Percentiles rank a stretch among this genome's conserved stretches.
Conservation (phyloP, 92 coral and sea anemone species). For the Desmophyllum pertusum region DNA sequence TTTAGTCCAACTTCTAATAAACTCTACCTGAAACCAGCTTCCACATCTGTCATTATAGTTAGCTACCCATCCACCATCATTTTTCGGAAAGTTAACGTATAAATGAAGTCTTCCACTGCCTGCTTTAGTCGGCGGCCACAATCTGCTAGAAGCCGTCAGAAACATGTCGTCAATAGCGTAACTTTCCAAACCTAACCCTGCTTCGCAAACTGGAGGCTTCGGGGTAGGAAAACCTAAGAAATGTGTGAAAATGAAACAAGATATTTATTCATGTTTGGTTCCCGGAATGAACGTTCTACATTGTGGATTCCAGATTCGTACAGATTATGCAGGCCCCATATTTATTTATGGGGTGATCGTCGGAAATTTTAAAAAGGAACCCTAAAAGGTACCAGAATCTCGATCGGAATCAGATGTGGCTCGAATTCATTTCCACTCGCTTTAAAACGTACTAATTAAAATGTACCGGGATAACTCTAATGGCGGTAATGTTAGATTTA, state of each 20-base stretch:
- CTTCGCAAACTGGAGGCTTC: conserved; percentile 1
- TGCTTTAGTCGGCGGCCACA: not conserved
- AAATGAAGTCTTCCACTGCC: not conserved
- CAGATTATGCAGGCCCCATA: no score
- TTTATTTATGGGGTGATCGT: no score
- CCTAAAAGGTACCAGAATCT: no score
- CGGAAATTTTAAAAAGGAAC: no score
- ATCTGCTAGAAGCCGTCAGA: not conserved
- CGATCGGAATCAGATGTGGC: no score
- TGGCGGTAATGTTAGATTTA: no score
- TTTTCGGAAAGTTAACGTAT: not conserved
- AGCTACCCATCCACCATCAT: not conserved
- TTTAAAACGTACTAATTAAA: no score
- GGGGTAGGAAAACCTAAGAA: not conserved
- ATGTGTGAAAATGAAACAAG: not conserved
- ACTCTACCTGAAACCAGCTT: conserved; percentile 13
- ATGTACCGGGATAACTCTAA: no score
- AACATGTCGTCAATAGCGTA: not conserved
- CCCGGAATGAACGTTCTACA: no score
- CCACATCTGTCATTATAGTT: not conserved
- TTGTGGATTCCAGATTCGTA: no score
- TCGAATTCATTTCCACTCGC: no score
- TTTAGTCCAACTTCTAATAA: not conserved
- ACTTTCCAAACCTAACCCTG: not conserved
- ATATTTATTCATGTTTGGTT: no score